Base-by-base conservation (phyloP, 2,888 invertebrate genomes). In the Amblyteles armatorius region DNA sequence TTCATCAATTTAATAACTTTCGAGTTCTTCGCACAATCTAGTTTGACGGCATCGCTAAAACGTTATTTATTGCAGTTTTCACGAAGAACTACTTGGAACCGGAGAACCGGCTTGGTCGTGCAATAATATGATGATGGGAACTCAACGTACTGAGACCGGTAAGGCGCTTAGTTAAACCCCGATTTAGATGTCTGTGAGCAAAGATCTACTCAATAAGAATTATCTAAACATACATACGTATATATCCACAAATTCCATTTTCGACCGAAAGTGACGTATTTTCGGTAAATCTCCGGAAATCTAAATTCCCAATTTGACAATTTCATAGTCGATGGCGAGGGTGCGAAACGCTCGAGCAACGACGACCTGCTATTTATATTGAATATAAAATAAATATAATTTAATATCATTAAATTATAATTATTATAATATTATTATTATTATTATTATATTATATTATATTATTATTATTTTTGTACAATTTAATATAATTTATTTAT, bases 41-140 rank as follows among this genome's bases (percentile, higher is more conserved):
- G 50, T 52, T 19, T 52, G 52, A 16, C 50, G 22, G 1, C 1
- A 19, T 55, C 22, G 22, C 13, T 57, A 9, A 57, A 26, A 22
- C 57, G 26, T 22, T 82, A 13, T 72, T 55, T 50, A 11, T 83
- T 36, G 19, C 69, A 90, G 90, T 7, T 89, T 87, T 16, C 22
- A 16, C 0, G 86, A 87, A 1, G 90, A 89, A 36, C 29, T 87
- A 52, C 79, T 88, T 1, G 76, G 77, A 3, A 88, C 87, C 0
- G 90, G 90, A 11, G 86, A 85, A 9, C 71, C 22, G 29, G 83
- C 84, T 6, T 7, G 6, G 3, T 3, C 86, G 1, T 90, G 90
- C 69, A 86, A 74, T 44, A 16, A 48, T 1, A 88, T 86, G 16
- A 65, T 33, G 0, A 60, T 13, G 22, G 67, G n/a, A 11, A 69